phyloP scores from a whole-genome alignment of 2,113 vertebrate species.

The Chamaetylas fuelleborni region DNA sequence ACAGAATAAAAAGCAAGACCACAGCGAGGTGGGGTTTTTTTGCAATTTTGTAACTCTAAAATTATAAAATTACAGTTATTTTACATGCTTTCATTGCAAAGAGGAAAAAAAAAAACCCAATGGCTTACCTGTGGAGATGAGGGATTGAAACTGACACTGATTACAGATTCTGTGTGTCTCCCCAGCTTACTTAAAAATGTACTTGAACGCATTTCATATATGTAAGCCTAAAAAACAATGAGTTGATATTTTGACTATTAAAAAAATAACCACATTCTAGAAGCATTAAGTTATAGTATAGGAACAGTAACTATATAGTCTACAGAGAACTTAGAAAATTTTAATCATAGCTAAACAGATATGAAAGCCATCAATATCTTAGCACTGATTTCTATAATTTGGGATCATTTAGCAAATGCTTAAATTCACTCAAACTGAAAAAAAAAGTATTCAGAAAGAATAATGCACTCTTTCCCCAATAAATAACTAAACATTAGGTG shows the following conservation, averaged over 20 bases:
- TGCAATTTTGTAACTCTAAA: not conserved
- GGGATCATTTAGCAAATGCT: not conserved
- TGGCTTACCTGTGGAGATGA: conserved; percentile 77
- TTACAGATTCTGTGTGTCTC: conserved; percentile 79
- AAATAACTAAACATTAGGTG: not conserved
- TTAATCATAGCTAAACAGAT: not conserved
- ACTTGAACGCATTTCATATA: conserved; percentile 82
- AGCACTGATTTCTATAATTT: not conserved
- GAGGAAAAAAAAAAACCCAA: not conserved
- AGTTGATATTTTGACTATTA: not conserved
- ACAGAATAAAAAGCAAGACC: not conserved
- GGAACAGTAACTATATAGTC: not conserved
- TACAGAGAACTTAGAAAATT: not conserved
- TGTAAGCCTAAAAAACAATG: conserved; percentile 78
- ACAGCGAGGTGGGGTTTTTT: not conserved
- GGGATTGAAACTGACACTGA: conserved; percentile 81
- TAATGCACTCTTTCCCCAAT: not conserved
- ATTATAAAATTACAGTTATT: not conserved
- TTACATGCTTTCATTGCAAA: not conserved
- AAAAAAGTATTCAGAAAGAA: not conserved
- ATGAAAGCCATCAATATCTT: not conserved
- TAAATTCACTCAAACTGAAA: not conserved
- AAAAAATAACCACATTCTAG: not conserved
- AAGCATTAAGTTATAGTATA: not conserved
- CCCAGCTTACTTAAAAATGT: conserved; percentile 79